Conservation (phyloP, 2,113 vertebrate species). For the Rhipidura dahli region DNA sequence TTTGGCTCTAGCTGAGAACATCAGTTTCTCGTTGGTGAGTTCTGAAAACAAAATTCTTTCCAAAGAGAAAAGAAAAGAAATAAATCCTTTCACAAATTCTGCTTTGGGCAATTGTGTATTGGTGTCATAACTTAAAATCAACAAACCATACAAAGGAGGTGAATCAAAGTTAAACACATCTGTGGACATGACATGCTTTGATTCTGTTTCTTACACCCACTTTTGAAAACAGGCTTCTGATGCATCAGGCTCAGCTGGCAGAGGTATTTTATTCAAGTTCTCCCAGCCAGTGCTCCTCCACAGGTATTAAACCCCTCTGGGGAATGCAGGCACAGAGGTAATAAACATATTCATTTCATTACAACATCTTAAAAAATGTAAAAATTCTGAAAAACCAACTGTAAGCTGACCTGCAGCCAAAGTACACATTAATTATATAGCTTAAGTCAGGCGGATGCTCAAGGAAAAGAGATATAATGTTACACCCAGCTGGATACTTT, state of each 20-base stretch:
- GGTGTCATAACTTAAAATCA: conserved; percentile 24
- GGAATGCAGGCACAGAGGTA: conserved; percentile 67
- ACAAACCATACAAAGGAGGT: conserved; percentile 9
- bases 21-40: background rate
- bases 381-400: conserved; percentile 72
- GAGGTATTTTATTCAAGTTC: background rate
- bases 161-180: conserved; percentile 28
- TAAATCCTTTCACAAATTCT: conserved; percentile 31
- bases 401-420: conserved; percentile 82
- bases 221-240: conserved; percentile 20
- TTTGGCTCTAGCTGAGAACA: conserved; percentile 41
- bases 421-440: conserved; percentile 85
- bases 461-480: conserved; percentile 76
- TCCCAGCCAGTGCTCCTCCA: background rate
- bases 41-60: conserved; percentile 40
- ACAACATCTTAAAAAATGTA: conserved; percentile 75
- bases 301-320: conserved; percentile 47
- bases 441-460: conserved; percentile 81
- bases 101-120: background rate
- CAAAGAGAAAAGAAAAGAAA: background rate
- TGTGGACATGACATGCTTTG: conserved; percentile 24
- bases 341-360: conserved; percentile 74
- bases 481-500: conserved; percentile 85
- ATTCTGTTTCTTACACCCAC: conserved; percentile 20
- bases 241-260: conserved; percentile 22